Evolutionary conservation across 1,140 invertebrate genomes (phyloP).

Genomic region (Zaprionus camerounensis): DNA sequence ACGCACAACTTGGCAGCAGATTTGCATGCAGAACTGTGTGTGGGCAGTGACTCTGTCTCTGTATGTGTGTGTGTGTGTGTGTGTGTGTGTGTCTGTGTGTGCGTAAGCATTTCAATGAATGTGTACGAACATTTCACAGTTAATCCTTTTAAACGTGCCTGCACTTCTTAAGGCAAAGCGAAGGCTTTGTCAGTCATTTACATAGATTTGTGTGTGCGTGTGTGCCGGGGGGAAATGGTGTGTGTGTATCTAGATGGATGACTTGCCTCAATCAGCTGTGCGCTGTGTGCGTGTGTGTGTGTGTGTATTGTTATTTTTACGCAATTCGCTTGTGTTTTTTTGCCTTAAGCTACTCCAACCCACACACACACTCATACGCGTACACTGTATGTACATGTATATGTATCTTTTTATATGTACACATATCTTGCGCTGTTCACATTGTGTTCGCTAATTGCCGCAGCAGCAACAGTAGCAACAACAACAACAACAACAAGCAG

Average conservation of each 20-base stretch:
- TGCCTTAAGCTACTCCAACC: constrained; percentile 19
- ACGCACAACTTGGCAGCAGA: constrained; percentile 62
- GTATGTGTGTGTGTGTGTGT: constrained; percentile 1
- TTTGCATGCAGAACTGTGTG: constrained; percentile 37
- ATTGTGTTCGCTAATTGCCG: constrained; percentile 44
- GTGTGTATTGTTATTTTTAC: constrained; percentile 33
- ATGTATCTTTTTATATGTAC: neutral
- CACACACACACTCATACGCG: constrained; percentile 23
- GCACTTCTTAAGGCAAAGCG: constrained; percentile 12
- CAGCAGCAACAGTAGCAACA: constrained; percentile 23
- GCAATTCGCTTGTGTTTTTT: constrained; percentile 24
- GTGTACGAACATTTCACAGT: constrained; percentile 19
- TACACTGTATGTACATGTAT: neutral
- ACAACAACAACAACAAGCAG: constrained; percentile 21
- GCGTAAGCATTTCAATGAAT: neutral
- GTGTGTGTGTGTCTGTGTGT: neutral
- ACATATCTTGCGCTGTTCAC: constrained; percentile 9
- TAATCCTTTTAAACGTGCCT: constrained; percentile 39
- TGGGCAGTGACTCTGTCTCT: neutral
- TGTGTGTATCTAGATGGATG: constrained; percentile 26
- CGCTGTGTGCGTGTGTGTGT: neutral
- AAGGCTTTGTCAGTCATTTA: constrained; percentile 11
- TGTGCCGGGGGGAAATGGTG: neutral
- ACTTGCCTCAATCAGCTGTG: constrained; percentile 68
- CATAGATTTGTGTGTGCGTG: constrained; percentile 4